Evolutionary conservation across 2,888 invertebrate species (phyloP), one percentile per base, ranked within the genome.

Genomic region (Diloba caeruleocephala): DNA sequence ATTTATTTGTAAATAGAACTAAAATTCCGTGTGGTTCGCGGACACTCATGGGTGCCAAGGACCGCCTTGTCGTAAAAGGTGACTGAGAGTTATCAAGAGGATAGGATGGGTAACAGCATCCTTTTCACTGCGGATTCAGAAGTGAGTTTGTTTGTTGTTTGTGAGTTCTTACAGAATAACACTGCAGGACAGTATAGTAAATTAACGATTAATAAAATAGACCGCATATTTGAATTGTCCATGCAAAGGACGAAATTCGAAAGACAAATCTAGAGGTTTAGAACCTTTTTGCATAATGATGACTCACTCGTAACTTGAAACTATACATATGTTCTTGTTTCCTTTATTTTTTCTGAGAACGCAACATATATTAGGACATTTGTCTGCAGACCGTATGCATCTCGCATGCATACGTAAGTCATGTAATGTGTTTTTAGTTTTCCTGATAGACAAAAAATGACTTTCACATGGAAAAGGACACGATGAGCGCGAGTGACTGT

Each of bases 371-470:
- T 75, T 63, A 62, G 48, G 51, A 66, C 58, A 57, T 63, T 65
- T 50, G 62, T 60, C 59, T 67, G 56, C 50, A 42, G 31, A 45
- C 56, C 56, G 36, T 42, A 52, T 74, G 67, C 60, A 66, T 56
- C 55, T 55, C 42, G 8, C n/a, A 13, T 60, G 61, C 42, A 42
- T 67, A 45, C 55, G 34, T 62, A 55, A 55, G 42, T 60, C 52
- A 33, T 9, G n/a, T n/a, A n/a, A n/a, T n/a, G n/a, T n/a, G n/a
- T 31, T 15, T 15, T 36, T 53, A 5, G 19, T 76, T 64, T 76
- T 73, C 57, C 70, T 58, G 46, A 54, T 70, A 73, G 68, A 82
- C 74, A 87, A 87, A 87, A 85, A 87, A 84, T 79, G 82, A 85
- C 86, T 82, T 87, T 84, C 71, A 74, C 70, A 52, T 62, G 63